Conservation (phyloP, 2,113 vertebrate genomes). For the Grantiella picta region DNA sequence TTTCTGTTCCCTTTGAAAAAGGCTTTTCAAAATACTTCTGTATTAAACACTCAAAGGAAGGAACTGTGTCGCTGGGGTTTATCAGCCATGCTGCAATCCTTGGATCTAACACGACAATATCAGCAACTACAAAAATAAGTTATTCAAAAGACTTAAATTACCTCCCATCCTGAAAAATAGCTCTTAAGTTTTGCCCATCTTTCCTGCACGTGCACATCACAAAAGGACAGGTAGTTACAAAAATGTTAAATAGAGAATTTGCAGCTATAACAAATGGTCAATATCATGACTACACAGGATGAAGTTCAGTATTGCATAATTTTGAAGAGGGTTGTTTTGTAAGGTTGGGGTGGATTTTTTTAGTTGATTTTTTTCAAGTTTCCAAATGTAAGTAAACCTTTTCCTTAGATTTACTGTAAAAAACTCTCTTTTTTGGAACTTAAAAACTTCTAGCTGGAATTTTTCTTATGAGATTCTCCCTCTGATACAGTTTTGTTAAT, state of each 20-base stretch:
- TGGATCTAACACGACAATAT: constrained; percentile 81
- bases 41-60: constrained; percentile 81
- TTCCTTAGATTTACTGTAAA: background rate
- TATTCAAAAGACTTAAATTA: background rate
- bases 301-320: background rate
- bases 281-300: background rate
- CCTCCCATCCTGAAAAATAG: background rate
- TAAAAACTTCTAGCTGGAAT: background rate
- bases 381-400: background rate
- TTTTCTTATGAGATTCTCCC: background rate
- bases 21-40: constrained; percentile 71
- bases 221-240: background rate
- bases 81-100: constrained; percentile 89
- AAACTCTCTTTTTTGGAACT: background rate
- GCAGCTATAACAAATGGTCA: background rate
- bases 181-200: background rate
- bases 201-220: background rate
- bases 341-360: background rate
- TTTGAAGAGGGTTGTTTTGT: background rate
- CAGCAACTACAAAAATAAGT: constrained; percentile 69
- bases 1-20: background rate
- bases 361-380: background rate
- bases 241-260: background rate
- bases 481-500: background rate
- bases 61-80: constrained; percentile 79